These are phyloP conservation scores for Ormyrus rosae DNA, from an alignment of 2,888 invertebrate genomes.

Conservation along the genomic window DNA sequence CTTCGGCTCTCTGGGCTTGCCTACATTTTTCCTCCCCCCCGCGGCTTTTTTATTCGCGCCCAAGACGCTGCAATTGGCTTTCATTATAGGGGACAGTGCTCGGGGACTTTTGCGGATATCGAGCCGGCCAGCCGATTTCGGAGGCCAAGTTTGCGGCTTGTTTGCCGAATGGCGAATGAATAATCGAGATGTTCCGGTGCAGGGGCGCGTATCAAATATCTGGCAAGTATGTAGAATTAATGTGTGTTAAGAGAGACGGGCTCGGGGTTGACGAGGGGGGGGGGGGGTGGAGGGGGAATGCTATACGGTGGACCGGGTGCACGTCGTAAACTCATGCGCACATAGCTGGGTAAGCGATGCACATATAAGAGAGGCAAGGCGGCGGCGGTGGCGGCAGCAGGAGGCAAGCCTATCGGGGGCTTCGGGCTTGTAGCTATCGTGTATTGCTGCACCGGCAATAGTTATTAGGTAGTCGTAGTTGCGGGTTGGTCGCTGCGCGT, in stretches of 20 bases:
- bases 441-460: slow-evolving; percentile 61
- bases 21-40: not conserved
- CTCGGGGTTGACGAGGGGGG: not conserved
- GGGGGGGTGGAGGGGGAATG: not conserved
- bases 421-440: slow-evolving; percentile 49
- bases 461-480: slow-evolving; percentile 68
- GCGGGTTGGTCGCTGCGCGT: slow-evolving; percentile 50
- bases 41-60: not conserved
- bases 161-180: slow-evolving; percentile 16
- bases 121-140: no score
- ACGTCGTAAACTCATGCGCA: slow-evolving; percentile 41
- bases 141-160: not conserved
- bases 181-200: slow-evolving; percentile 13
- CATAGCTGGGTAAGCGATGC: slow-evolving; percentile 28
- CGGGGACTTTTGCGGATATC: no score
- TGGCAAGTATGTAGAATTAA: slow-evolving; percentile 37
- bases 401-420: slow-evolving; percentile 41
- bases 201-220: slow-evolving; percentile 37
- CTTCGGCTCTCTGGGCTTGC: not conserved
- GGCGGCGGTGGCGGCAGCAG: not conserved
- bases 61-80: no score
- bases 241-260: slow-evolving; percentile 12
- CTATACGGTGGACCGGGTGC: not conserved
- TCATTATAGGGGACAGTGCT: no score
- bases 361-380: slow-evolving; percentile 40